Evolutionary conservation across 2,888 invertebrate species (phyloP).

Genomic region (Leptopilina syphax): DNA sequence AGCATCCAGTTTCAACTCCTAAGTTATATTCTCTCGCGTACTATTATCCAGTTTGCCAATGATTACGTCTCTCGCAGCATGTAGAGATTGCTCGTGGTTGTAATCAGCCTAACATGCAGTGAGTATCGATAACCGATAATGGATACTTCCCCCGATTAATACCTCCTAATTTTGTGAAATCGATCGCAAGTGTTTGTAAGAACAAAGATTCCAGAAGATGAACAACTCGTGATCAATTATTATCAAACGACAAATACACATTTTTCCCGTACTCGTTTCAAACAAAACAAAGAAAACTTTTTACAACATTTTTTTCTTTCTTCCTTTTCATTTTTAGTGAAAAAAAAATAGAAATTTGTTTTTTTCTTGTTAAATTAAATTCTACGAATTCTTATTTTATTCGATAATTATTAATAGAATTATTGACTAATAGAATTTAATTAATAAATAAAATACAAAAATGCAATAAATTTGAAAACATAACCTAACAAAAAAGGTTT

Average conservation of each 20-base stretch:
- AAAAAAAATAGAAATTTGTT: no score
- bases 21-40: constrained; percentile 25
- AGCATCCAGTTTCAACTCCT: neutral
- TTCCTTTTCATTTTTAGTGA: no score
- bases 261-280: no score
- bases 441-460: no score
- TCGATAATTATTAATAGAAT: no score
- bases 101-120: constrained; percentile 39
- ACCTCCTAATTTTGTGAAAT: constrained; percentile 34
- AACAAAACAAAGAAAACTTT: no score
- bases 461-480: no score
- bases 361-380: no score
- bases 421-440: no score
- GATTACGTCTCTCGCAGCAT: constrained; percentile 31
- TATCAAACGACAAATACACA: neutral
- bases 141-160: constrained; percentile 33
- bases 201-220: constrained; percentile 16
- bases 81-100: constrained; percentile 29
- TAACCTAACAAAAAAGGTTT: no score
- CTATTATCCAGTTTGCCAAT: constrained; percentile 31
- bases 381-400: no score
- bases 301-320: no score
- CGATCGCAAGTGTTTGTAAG: constrained; percentile 15
- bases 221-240: neutral
- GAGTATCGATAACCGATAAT: constrained; percentile 41